Conservation (phyloP, 2,797 vertebrate species). For the Xiphophorus birchmanni region DNA sequence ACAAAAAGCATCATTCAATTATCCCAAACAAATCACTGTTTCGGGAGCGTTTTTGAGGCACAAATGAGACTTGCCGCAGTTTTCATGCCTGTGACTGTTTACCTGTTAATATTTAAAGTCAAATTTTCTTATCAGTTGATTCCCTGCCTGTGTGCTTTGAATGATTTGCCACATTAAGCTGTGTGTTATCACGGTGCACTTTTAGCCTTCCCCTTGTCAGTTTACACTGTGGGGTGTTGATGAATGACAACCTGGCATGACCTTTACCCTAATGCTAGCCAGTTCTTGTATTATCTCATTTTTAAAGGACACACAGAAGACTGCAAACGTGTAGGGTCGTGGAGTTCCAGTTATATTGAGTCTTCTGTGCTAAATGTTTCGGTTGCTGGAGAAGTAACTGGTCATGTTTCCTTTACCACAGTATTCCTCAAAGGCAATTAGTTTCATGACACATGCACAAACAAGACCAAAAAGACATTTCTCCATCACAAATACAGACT, state of each 20-base stretch:
- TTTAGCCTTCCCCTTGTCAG: neutral
- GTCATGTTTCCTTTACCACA: neutral
- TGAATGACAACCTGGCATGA: constrained; percentile 4
- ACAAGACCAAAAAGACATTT: neutral
- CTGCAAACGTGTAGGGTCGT: neutral
- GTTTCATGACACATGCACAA: neutral
- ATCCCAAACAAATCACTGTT: constrained; percentile 4
- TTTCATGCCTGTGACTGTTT: neutral
- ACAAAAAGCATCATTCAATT: constrained; percentile 22
- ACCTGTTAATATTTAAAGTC: neutral
- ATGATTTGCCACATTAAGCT: neutral
- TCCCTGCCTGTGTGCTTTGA: neutral
- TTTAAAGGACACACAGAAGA: neutral
- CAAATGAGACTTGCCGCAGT: neutral
- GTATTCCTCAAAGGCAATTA: neutral
- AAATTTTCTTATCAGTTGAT: neutral
- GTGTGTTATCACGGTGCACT: neutral
- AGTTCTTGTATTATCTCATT: neutral
- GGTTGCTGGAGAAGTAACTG: neutral
- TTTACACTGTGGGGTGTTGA: neutral
- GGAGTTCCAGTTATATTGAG: neutral
- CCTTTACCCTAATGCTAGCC: neutral
- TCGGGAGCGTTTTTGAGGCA: neutral
- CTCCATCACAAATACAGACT: neutral
- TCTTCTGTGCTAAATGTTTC: neutral